A percentile compares a stretch with the other conserved stretches of the same genome.
phyloP scores from a whole-genome alignment of 2,797 vertebrate species.

The Onychomys torridus region DNA sequence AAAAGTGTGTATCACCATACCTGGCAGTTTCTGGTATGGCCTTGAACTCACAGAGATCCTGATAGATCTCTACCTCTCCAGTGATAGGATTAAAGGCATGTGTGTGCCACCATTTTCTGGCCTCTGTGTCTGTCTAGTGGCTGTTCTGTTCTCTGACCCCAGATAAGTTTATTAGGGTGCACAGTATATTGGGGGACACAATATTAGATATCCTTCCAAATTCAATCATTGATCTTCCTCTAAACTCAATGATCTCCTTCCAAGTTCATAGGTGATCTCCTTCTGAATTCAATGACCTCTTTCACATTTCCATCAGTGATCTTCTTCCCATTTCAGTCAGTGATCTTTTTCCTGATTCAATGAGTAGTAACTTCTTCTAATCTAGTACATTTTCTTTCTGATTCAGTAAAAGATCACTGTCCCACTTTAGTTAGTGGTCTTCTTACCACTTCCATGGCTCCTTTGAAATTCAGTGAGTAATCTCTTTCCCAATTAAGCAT shows the following conservation, averaged over 20 bases:
- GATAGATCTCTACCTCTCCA: too few relatives aligned
- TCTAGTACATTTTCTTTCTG: not conserved
- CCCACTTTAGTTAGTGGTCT: not conserved
- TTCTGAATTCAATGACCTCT: not conserved
- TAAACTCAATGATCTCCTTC: not conserved
- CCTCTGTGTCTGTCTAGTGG: too few relatives aligned
- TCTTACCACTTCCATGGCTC: not conserved
- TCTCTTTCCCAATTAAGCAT: not conserved
- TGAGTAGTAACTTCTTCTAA: not conserved
- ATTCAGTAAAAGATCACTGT: not conserved
- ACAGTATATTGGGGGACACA: not conserved
- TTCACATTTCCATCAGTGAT: not conserved
- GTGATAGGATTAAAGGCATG: too few relatives aligned
- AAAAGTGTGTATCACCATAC: too few relatives aligned
- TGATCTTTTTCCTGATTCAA: not conserved
- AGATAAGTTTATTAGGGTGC: too few relatives aligned
- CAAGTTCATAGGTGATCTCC: not conserved
- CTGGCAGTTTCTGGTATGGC: too few relatives aligned
- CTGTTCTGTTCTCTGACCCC: too few relatives aligned
- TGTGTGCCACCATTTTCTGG: too few relatives aligned
- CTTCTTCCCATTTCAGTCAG: not conserved
- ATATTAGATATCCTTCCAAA: not conserved
- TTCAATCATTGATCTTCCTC: not conserved
- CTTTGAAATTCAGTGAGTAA: not conserved
- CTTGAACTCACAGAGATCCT: too few relatives aligned